Percentiles rank a stretch among this genome's conserved stretches.
Evolutionary conservation across 2,888 invertebrate species (phyloP).

Genomic region (Gastracanthus pulcherrimus): DNA sequence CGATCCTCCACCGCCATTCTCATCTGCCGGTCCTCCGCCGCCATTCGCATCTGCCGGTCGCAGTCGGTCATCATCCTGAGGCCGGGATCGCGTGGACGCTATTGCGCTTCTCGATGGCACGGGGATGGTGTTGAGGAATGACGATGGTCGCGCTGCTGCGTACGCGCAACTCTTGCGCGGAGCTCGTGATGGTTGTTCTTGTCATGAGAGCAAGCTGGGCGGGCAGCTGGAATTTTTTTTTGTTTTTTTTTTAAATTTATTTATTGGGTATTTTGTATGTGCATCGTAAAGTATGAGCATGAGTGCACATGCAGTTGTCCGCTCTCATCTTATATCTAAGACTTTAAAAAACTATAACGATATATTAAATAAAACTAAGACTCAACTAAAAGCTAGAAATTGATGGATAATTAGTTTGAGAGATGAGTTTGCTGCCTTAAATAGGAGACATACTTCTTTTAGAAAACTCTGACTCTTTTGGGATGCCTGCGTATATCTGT

Average conservation of each 20-base stretch:
- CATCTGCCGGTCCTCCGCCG: conserved; percentile 41
- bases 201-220: background rate
- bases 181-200: background rate
- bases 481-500: no score
- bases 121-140: background rate
- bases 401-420: no score
- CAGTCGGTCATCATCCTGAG: conserved; percentile 20
- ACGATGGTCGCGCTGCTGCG: background rate
- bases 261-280: background rate
- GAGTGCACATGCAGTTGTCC: no score
- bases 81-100: background rate
- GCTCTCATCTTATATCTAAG: no score
- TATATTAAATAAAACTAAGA: no score
- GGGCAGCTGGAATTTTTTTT: background rate
- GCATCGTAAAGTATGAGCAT: no score
- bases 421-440: no score
- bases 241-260: background rate
- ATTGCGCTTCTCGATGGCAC: background rate
- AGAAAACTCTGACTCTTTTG: no score
- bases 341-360: no score
- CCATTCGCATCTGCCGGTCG: conserved; percentile 19
- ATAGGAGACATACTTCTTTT: no score
- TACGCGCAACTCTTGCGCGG: background rate
- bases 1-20: conserved; percentile 70
- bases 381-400: no score